These are phyloP conservation scores for Tamandua tetradactyla DNA, from an alignment of 2,797 vertebrate species.

Conservation along the genomic window DNA sequence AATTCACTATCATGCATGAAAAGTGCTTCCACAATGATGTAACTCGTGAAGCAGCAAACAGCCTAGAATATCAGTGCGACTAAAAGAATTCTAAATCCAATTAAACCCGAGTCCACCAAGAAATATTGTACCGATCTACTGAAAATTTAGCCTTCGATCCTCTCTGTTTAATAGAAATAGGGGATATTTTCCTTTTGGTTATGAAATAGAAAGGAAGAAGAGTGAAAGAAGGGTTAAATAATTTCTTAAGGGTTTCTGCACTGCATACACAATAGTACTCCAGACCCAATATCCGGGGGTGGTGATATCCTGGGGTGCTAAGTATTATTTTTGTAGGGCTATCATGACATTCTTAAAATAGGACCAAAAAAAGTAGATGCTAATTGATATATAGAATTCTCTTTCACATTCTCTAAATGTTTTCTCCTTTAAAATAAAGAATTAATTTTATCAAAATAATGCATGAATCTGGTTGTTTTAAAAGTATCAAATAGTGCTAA, in stretches of 20 bases:
- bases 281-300: background rate
- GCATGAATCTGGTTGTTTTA: background rate
- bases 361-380: constrained; percentile 30
- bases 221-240: background rate
- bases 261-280: background rate
- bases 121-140: background rate
- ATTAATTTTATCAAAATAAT: constrained; percentile 56
- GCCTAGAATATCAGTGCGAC: background rate
- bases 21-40: background rate
- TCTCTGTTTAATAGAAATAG: background rate
- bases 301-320: background rate
- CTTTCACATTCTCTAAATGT: background rate
- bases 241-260: background rate
- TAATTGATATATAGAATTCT: constrained; percentile 19
- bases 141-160: background rate
- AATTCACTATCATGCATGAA: background rate
- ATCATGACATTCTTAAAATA: background rate
- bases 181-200: background rate
- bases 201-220: background rate
- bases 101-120: background rate
- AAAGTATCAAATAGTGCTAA: constrained; percentile 40
- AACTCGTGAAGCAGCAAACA: background rate
- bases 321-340: background rate
- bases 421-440: constrained; percentile 51
- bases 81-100: background rate